phyloP scores from a whole-genome alignment of 2,888 invertebrate species.

The Drosophila meridiana region DNA sequence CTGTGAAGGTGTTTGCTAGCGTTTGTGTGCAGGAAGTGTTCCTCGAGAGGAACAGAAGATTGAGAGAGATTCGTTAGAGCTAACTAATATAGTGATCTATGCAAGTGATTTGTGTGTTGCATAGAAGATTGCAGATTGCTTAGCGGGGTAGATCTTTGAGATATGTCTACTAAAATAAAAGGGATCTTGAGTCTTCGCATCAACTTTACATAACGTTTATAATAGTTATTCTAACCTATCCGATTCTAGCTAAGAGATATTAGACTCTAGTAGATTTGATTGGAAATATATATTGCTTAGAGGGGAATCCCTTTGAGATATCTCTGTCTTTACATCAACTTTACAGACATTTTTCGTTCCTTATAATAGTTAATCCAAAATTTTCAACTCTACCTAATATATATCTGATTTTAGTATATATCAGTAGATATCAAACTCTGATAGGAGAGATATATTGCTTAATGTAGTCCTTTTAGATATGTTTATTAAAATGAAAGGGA shows the following conservation, averaged over 20 bases:
- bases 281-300: no score
- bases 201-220: no score
- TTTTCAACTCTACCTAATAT: no score
- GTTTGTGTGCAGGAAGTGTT: slow-evolving; percentile 26
- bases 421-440: no score
- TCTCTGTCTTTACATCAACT: no score
- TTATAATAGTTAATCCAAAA: no score
- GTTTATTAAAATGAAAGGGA: no score
- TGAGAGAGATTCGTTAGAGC: background rate
- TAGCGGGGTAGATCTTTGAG: background rate
- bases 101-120: background rate
- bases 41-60: background rate
- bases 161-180: background rate
- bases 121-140: background rate
- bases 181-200: background rate
- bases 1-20: background rate
- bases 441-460: no score
- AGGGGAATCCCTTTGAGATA: no score
- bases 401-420: no score
- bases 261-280: background rate
- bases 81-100: background rate
- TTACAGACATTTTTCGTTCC: no score
- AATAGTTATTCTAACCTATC: background rate
- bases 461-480: no score
- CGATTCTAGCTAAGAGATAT: background rate